Evolutionary conservation across 2,888 invertebrate species (phyloP).

Genomic region (Polydrusus pterygomalis): DNA sequence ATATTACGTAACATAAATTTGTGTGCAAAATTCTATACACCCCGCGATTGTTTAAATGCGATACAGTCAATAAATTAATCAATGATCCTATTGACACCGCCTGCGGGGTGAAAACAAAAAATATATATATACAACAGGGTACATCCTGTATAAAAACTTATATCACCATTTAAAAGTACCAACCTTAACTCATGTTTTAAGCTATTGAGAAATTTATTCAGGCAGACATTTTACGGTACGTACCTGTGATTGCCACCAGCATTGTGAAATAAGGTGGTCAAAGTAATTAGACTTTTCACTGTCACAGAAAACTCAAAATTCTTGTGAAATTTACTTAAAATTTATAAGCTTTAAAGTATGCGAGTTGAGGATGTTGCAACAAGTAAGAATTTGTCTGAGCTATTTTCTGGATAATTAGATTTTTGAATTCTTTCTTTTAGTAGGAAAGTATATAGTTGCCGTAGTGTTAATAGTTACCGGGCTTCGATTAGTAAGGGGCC

Average conservation of each 20-base stretch:
- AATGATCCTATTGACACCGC: too few species aligned
- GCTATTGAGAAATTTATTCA: too few species aligned
- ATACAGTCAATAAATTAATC: too few species aligned
- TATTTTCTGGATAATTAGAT: not conserved
- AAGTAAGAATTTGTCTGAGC: constrained; percentile 8
- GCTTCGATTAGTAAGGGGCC: constrained; percentile 42
- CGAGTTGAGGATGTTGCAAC: constrained; percentile 11
- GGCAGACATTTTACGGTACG: not conserved
- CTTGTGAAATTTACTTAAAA: not conserved
- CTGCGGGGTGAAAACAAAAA: too few species aligned
- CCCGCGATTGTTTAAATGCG: too few species aligned
- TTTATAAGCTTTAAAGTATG: constrained; percentile 8
- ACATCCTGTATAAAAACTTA: too few species aligned
- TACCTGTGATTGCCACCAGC: not conserved
- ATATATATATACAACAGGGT: too few species aligned
- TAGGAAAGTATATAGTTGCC: constrained; percentile 36
- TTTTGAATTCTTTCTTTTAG: constrained; percentile 36
- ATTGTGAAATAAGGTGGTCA: not conserved
- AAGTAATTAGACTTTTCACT: not conserved
- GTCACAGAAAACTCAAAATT: not conserved
- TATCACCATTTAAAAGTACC: too few species aligned
- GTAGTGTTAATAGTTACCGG: constrained; percentile 40
- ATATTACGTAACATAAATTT: too few species aligned
- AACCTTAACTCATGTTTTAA: too few species aligned
- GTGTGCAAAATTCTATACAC: too few species aligned